Percentiles rank a stretch among this genome's conserved stretches.
Conservation (phyloP, 2,113 vertebrate species). For the Campylorhamphus procurvoides region DNA sequence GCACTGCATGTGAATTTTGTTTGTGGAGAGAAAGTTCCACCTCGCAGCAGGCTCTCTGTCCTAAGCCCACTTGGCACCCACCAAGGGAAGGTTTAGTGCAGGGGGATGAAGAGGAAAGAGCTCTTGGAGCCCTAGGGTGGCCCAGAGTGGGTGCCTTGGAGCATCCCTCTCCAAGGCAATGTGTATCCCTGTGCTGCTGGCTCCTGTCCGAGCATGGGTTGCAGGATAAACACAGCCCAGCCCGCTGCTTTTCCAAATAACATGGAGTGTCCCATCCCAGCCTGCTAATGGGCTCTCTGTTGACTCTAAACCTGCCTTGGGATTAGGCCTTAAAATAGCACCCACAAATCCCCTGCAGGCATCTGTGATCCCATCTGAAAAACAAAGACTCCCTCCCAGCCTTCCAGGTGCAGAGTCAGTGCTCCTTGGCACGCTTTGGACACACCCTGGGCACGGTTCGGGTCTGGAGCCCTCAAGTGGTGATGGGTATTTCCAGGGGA, state of each 20-base stretch:
- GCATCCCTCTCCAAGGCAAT: not conserved
- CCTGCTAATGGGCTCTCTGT: too few relatives aligned
- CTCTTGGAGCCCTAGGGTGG: rapidly evolving
- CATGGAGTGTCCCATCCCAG: rapidly evolving
- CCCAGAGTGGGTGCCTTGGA: rapidly evolving
- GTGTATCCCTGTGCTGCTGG: rapidly evolving
- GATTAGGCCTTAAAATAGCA: not conserved
- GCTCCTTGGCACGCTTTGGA: not conserved
- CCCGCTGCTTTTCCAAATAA: not conserved
- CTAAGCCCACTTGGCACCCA: not conserved
- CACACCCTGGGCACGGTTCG: not conserved
- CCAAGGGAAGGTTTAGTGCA: rapidly evolving
- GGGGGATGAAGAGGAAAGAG: not conserved
- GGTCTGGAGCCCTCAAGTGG: not conserved
- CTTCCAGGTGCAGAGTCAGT: not conserved
- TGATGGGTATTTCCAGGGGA: not conserved
- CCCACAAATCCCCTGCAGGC: not conserved
- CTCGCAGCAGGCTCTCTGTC: rapidly evolving
- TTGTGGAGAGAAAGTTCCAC: not conserved
- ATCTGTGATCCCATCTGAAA: not conserved
- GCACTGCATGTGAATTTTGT: not conserved
- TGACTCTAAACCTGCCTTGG: too few relatives aligned
- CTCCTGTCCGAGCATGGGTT: not conserved
- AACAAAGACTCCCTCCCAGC: not conserved
- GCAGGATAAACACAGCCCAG: not conserved